These are phyloP conservation scores for Enteromius afrohamiltoni DNA, from an alignment of 2,797 vertebrate genomes.

Conservation along the genomic window DNA sequence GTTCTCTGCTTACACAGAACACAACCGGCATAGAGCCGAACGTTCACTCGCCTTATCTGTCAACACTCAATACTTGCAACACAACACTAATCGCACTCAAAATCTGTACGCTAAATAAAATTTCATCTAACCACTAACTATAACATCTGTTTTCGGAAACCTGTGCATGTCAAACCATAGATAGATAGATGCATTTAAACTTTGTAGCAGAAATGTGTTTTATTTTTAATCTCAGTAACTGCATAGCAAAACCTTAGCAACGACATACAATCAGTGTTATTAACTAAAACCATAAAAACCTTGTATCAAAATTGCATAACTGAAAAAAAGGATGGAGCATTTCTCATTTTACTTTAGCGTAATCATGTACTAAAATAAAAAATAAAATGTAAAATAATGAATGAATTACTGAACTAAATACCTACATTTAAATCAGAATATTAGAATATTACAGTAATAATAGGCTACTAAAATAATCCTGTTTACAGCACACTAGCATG, in stretches of 20 bases:
- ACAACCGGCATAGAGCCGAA: conserved; percentile 30
- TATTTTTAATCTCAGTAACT: too few relatives aligned
- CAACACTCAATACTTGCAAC: conserved; percentile 2
- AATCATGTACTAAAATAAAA: background rate
- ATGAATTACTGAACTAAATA: background rate
- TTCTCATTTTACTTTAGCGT: background rate
- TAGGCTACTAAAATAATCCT: background rate
- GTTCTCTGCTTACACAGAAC: conserved; percentile 54
- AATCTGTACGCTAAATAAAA: background rate
- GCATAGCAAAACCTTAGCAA: too few relatives aligned
- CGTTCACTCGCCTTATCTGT: conserved; percentile 43
- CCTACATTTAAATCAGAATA: too few relatives aligned
- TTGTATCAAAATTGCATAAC: background rate
- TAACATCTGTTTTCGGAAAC: background rate
- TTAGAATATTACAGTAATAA: too few relatives aligned
- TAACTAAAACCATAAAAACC: background rate
- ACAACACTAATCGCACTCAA: background rate
- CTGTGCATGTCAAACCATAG: background rate
- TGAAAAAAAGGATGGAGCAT: background rate
- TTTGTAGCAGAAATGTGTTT: too few relatives aligned
- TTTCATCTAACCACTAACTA: background rate
- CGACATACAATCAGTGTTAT: background rate
- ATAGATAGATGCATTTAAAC: too few relatives aligned
- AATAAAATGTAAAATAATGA: background rate
- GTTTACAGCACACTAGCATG: background rate